Evolutionary conservation across 2,888 invertebrate genomes (phyloP), one percentile per base, ranked within the genome.

Genomic region (Xestia ashworthii): DNA sequence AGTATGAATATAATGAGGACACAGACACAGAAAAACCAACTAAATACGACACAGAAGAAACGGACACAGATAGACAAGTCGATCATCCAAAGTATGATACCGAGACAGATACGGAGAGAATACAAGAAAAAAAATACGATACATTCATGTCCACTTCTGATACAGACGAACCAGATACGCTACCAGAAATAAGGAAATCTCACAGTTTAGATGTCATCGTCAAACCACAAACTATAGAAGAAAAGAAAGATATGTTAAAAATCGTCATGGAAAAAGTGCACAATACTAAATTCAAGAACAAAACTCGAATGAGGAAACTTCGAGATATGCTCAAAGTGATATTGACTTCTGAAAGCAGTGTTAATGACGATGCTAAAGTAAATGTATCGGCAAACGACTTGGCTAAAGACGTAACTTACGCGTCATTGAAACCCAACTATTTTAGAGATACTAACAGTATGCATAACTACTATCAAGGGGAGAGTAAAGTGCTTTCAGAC

Each of bases 171-270:
- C 83, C 66, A 41, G 89, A 91, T 16, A 69, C 71, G 14, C 74
- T 82, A 25, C 55, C 84, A 66, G 85, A 88, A 66, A 84, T 84
- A 25, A 89, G 87, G 16, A 79, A 81, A 70, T 46, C 69, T 3
- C 32, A n/a, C 41, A 88, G 80, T 60, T 83, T 80, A 71, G 80
- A 82, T 62, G 44, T 81, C 0, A 81, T 88, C n/a, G 78, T 71
- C 5, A 91, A 89, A 81, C 86, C 88, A 32, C 80, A 82, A 19
- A 88, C 87, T 6, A 93, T 87, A 84, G 83, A 90, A 48, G 87
- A 93, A 44, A 95, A 94, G 81, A 95, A 94, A 77, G 88, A 87
- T 73, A 89, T 93, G 79, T 76, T 95, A 1, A 94, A 94, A 78
- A 90, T 89, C 46, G 89, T 95, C 4, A 91, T 95, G 9, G 91